phyloP scores from a whole-genome alignment of 2,113 vertebrate genomes.

The Macrotis lagotis region DNA sequence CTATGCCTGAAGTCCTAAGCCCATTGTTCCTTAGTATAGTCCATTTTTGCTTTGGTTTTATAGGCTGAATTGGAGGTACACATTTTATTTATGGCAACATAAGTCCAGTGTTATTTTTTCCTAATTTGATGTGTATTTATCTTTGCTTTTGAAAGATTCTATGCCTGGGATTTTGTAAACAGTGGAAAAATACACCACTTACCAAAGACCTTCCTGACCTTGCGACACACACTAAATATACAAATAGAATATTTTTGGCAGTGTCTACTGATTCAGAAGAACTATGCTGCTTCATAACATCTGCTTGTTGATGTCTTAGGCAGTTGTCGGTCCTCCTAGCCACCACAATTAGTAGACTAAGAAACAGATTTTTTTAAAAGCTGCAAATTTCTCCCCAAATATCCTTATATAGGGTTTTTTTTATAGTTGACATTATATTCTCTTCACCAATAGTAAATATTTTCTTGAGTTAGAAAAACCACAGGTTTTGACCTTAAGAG shows the following conservation, averaged over 20 bases:
- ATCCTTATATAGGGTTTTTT: slow-evolving; percentile 51
- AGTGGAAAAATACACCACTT: slow-evolving; percentile 6
- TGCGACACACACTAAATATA: slow-evolving; percentile 3
- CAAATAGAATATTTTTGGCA: slow-evolving; percentile 30
- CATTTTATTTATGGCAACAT: not conserved
- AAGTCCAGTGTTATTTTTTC: not conserved
- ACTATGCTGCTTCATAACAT: slow-evolving; percentile 26
- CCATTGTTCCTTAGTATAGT: not conserved
- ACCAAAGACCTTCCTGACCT: slow-evolving; percentile 32
- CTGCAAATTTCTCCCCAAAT: slow-evolving; percentile 52
- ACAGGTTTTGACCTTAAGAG: slow-evolving; percentile 59
- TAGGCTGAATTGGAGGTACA: not conserved
- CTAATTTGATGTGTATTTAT: not conserved
- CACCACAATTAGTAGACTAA: not conserved
- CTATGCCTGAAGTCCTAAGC: not conserved
- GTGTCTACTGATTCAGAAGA: slow-evolving; percentile 31
- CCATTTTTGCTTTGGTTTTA: not conserved
- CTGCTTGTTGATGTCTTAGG: slow-evolving; percentile 58
- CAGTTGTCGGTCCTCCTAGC: slow-evolving; percentile 60
- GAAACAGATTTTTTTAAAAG: slow-evolving; percentile 50
- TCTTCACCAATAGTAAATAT: slow-evolving; percentile 74
- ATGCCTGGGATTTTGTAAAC: not conserved
- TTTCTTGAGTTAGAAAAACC: slow-evolving; percentile 74
- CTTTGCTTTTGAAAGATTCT: slow-evolving; percentile 22
- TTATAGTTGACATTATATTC: slow-evolving; percentile 70